Base-by-base conservation (phyloP, 2,888 invertebrate species). In the Lordiphosa fenestrarum region DNA sequence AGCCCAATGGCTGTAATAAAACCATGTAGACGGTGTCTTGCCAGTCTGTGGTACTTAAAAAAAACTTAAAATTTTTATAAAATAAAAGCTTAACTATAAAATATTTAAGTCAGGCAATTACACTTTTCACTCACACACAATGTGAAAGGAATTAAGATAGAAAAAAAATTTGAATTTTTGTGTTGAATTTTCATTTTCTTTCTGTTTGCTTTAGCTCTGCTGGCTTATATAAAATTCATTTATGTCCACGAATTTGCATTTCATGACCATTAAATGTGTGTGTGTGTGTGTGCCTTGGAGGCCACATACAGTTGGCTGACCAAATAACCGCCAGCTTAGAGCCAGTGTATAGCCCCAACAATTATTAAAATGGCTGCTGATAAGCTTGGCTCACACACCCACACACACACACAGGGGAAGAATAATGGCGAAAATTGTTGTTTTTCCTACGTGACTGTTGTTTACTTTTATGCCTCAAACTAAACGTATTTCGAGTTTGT, bases 301-400 rank as follows among this genome's bases (percentile, higher is more conserved):
- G 38, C 37, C 33, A 54, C 54, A 49, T 63, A 54, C 55, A 6
- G 39, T 30, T 3, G 30, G 46, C 48, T 62, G 62, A 54, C 48
- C 65, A 64, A 46, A 62, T 61, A 49, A 39, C 39, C 38, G 61
- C 30, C 19, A 42, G 51, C 50, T 63, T 55, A 63, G 62, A 56
- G 37, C 38, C 65, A 35, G 49, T 30, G 65, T 49, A 63, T 40
- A 49, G 55, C 56, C 66, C 38, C 47, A 63, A 66, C 63, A 63
- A 65, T 63, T 63, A 63, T 63, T 56, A 56, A 65, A 65, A 63
- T 63, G 57, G 66, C 56, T 65, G 37, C 30, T 30, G 30, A 30
- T 30, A 30, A 30, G 44, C 35, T 47, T 59, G 47, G 47, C 41
- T 59, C 57, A 56, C 57, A 56, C 46, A 57, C 57, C 57, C 58